phyloP scores from a whole-genome alignment of 2,113 vertebrate species.

The Tachysurus vachellii region DNA sequence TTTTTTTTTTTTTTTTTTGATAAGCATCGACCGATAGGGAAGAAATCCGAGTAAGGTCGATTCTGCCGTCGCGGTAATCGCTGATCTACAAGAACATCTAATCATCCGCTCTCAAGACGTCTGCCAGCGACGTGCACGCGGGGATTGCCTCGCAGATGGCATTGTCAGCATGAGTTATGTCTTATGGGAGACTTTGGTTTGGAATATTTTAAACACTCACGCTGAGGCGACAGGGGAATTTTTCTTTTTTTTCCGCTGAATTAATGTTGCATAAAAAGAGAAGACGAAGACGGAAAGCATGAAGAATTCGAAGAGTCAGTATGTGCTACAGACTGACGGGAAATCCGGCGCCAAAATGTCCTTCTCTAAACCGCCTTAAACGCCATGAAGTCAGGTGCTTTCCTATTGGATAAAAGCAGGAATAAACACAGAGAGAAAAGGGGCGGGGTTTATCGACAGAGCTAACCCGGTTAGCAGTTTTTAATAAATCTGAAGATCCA shows the following conservation, averaged over 20 bases:
- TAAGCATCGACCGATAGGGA: conserved; percentile 6
- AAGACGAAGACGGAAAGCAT: background rate
- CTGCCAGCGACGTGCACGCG: conserved; percentile 36
- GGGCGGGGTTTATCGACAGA: background rate
- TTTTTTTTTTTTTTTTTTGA: background rate
- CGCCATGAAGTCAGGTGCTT: background rate
- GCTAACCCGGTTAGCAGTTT: background rate
- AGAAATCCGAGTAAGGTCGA: conserved; percentile 8
- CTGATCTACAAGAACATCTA: conserved; percentile 41
- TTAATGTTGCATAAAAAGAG: conserved; percentile 44
- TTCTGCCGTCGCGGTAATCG: conserved; percentile 25
- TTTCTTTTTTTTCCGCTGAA: background rate
- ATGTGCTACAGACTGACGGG: background rate
- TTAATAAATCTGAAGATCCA: background rate
- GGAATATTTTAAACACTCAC: conserved; percentile 45
- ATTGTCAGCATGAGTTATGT: conserved; percentile 42
- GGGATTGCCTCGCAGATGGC: conserved; percentile 43
- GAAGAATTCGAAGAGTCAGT: background rate
- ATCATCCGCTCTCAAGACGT: conserved; percentile 36
- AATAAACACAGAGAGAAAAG: background rate
- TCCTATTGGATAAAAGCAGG: no score
- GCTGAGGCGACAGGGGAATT: conserved; percentile 28
- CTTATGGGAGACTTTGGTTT: conserved; percentile 39
- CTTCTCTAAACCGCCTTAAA: background rate
- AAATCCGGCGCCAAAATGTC: no score